These are phyloP conservation scores for Ptilodon capucinus DNA, from an alignment of 2,888 invertebrate species.

Conservation along the genomic window DNA sequence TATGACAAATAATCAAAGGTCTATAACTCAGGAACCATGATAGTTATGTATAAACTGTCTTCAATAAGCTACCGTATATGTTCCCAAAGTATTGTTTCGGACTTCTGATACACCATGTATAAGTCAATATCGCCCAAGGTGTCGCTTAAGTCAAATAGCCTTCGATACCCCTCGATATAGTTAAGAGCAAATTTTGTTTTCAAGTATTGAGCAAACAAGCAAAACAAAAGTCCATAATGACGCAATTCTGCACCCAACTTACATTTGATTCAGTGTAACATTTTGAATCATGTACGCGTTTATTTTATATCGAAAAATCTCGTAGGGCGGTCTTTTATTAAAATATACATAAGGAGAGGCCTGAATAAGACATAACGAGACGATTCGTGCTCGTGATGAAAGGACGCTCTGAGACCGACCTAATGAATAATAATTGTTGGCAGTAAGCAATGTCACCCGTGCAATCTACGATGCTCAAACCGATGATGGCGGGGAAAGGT, in stretches of 20 bases:
- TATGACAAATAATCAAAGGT: too few relatives aligned
- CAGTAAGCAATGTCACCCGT: slow-evolving; percentile 44
- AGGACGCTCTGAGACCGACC: slow-evolving; percentile 52
- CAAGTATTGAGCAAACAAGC: background rate
- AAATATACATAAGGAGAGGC: slow-evolving; percentile 54
- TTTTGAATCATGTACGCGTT: slow-evolving; percentile 20
- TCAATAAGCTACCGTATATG: too few relatives aligned
- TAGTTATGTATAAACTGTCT: too few relatives aligned
- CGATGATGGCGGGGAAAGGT: slow-evolving; percentile 23
- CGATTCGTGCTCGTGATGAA: slow-evolving; percentile 57
- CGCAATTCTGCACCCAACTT: background rate
- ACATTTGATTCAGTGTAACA: slow-evolving; percentile 12
- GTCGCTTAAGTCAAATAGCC: too few relatives aligned
- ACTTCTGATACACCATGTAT: too few relatives aligned
- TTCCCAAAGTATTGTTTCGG: too few relatives aligned
- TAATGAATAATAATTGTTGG: slow-evolving; percentile 73
- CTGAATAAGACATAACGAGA: slow-evolving; percentile 71
- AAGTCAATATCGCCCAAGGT: too few relatives aligned
- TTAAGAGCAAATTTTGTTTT: background rate
- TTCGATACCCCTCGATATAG: too few relatives aligned
- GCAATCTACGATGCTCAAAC: slow-evolving; percentile 40
- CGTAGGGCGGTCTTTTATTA: slow-evolving; percentile 55
- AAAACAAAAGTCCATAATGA: background rate
- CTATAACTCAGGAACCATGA: too few relatives aligned
- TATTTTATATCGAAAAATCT: slow-evolving; percentile 23